Evolutionary conservation across 2,113 vertebrate species (phyloP).

Genomic region (Sander lucioperca): DNA sequence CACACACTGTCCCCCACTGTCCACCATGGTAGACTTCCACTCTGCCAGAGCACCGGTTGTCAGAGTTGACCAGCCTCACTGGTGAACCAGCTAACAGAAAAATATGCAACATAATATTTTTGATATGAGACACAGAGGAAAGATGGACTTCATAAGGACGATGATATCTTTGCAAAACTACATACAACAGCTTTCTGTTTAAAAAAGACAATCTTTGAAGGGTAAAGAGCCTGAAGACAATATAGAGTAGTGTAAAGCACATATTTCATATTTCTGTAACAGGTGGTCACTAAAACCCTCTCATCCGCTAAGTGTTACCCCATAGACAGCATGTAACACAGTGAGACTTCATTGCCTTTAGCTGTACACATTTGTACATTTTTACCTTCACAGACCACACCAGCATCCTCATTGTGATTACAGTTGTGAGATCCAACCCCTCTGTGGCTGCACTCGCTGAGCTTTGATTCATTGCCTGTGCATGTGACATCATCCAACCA

Average conservation of each 20-base stretch:
- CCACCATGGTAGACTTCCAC: constrained; percentile 53
- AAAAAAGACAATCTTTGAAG: neutral
- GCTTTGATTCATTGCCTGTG: constrained; percentile 28
- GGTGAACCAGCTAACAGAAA: constrained; percentile 39
- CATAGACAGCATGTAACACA: neutral
- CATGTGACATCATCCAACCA: constrained; percentile 62
- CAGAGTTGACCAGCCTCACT: constrained; percentile 59
- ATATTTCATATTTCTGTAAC: neutral
- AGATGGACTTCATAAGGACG: neutral
- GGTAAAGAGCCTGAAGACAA: neutral
- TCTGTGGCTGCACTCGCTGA: constrained; percentile 46
- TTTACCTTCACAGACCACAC: constrained; percentile 68
- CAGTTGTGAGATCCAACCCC: constrained; percentile 64
- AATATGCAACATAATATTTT: neutral
- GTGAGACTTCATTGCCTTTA: neutral
- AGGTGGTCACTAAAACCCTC: neutral
- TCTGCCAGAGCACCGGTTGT: constrained; percentile 64
- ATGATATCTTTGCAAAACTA: neutral
- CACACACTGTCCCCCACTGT: constrained; percentile 73
- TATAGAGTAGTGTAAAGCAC: neutral
- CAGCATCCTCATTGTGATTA: constrained; percentile 51
- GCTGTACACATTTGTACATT: neutral
- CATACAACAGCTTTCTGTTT: neutral
- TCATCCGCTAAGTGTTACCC: neutral
- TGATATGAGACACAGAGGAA: neutral